Conservation (phyloP, 2,888 invertebrate species). For the Agrotis puta region DNA sequence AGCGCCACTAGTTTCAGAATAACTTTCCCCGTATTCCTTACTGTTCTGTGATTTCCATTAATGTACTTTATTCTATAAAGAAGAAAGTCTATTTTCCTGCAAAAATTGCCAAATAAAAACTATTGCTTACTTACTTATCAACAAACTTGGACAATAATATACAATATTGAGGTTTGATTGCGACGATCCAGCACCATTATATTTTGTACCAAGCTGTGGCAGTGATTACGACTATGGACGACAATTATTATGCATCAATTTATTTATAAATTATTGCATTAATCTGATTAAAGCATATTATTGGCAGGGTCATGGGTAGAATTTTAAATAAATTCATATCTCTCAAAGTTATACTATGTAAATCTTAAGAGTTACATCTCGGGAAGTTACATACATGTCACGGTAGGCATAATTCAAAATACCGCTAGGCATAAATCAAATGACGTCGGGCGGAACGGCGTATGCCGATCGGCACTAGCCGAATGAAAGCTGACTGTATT, state of each 20-base stretch:
- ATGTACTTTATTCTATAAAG: background rate
- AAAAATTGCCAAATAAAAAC: conserved; percentile 28
- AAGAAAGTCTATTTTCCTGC: conserved; percentile 17
- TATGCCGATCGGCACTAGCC: background rate
- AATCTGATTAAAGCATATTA: conserved; percentile 56
- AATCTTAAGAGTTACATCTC: conserved; percentile 6
- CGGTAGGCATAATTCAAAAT: background rate
- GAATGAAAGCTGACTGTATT: background rate
- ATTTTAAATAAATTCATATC: background rate
- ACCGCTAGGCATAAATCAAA: background rate
- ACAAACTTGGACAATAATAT: conserved; percentile 27
- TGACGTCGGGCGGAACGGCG: background rate
- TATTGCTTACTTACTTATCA: conserved; percentile 40
- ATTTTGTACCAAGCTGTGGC: conserved; percentile 82
- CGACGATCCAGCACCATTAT: conserved; percentile 77
- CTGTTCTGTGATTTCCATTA: conserved; percentile 5
- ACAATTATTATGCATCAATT: conserved; percentile 67
- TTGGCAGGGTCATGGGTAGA: conserved; percentile 25
- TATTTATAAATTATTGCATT: conserved; percentile 65
- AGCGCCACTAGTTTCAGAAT: background rate
- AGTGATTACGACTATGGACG: conserved; percentile 71
- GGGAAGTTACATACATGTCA: no score
- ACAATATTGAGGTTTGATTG: conserved; percentile 60
- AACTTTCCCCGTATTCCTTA: background rate
- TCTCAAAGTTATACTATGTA: background rate